Evolutionary conservation across 2,797 vertebrate species (phyloP).

Genomic region (Martes flavigula): DNA sequence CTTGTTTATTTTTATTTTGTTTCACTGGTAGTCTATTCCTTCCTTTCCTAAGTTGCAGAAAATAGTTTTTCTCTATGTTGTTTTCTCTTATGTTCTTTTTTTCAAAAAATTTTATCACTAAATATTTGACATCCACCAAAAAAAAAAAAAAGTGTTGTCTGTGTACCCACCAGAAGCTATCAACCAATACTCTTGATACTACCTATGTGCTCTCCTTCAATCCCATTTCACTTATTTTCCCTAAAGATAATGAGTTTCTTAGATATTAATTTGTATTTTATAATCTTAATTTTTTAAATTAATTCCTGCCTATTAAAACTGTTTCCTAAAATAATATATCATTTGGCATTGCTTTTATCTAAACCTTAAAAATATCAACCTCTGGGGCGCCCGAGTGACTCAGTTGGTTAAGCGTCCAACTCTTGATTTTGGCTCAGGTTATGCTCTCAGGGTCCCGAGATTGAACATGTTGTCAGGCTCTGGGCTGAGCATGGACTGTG

Average conservation of each 20-base stretch:
- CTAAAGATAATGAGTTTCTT: background rate
- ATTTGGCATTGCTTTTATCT: background rate
- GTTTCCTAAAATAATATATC: constrained; percentile 14
- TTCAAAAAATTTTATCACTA: background rate
- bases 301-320: background rate
- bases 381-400: background rate
- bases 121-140: background rate
- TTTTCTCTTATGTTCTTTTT: background rate
- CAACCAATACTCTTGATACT: background rate
- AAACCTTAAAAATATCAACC: background rate
- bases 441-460: background rate
- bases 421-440: background rate
- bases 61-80: background rate
- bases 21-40: background rate
- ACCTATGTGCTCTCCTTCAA: background rate
- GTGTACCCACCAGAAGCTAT: background rate
- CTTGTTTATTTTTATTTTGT: constrained; percentile 39
- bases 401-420: background rate
- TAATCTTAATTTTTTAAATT: background rate
- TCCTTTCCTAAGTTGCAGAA: background rate
- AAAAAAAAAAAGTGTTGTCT: background rate
- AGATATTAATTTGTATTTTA: background rate
- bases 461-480: background rate
- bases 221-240: background rate
- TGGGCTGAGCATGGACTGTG: background rate